Conservation (phyloP, 2,888 invertebrate genomes). For the Strigamia crassipes region DNA sequence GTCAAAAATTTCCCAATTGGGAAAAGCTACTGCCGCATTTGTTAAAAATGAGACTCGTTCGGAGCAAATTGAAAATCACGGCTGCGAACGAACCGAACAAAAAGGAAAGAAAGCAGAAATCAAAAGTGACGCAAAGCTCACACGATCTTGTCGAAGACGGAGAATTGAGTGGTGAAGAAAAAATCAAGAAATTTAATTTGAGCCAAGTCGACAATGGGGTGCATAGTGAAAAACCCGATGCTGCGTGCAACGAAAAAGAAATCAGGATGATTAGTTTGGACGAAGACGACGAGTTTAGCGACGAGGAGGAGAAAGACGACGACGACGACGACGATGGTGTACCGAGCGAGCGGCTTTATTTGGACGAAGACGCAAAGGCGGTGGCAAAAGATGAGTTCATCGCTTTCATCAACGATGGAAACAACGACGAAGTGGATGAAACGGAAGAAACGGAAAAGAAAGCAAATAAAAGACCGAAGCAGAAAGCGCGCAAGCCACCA, state of each 20-base stretch:
- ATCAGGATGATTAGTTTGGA: neutral
- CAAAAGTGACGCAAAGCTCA: neutral
- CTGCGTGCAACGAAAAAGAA: neutral
- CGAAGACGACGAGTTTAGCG: neutral
- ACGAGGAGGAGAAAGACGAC: neutral
- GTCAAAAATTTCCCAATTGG: constrained; percentile 48
- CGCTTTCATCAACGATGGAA: neutral
- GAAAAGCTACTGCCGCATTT: constrained; percentile 44
- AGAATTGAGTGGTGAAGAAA: constrained; percentile 7
- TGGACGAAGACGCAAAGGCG: neutral
- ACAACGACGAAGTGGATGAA: neutral
- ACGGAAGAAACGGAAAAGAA: neutral
- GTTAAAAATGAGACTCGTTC: constrained; percentile 43
- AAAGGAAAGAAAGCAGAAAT: neutral
- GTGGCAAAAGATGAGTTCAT: neutral
- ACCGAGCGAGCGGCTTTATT: neutral
- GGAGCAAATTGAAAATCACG: constrained; percentile 41
- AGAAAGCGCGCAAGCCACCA: too few relatives aligned
- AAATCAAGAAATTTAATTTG: constrained; percentile 38
- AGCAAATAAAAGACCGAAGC: neutral
- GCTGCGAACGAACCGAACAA: neutral
- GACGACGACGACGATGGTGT: neutral
- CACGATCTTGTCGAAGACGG: neutral
- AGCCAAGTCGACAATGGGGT: neutral
- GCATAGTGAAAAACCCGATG: too few relatives aligned